phyloP scores from a whole-genome alignment of 2,888 invertebrate genomes.

The Drosophila niveifrons region DNA sequence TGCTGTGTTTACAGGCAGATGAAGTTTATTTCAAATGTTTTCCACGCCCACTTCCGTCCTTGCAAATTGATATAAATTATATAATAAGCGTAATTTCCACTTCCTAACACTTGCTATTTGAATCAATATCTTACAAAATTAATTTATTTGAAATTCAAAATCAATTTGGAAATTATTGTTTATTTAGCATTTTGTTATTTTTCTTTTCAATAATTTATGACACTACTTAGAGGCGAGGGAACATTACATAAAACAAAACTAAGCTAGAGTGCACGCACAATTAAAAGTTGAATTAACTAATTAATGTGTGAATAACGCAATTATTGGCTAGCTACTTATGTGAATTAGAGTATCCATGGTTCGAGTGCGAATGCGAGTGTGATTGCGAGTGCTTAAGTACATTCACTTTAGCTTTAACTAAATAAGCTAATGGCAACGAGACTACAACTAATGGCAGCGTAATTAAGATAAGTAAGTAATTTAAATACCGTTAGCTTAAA shows the following conservation, averaged over 20 bases:
- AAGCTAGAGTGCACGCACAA: constrained; percentile 4
- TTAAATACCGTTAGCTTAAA: constrained; percentile 41
- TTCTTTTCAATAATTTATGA: constrained; percentile 27
- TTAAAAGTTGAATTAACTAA: constrained; percentile 11
- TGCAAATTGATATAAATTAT: too few species aligned
- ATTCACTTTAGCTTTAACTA: constrained; percentile 51
- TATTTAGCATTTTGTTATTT: constrained; percentile 4
- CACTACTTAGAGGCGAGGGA: constrained; percentile 5
- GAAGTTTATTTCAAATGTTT: too few species aligned
- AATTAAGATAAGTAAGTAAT: constrained; percentile 34
- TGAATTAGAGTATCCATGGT: constrained; percentile 41
- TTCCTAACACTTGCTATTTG: too few species aligned
- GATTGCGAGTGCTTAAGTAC: constrained; percentile 68
- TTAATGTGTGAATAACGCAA: constrained; percentile 10
- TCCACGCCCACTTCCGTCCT: too few species aligned
- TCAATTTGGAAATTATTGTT: constrained; percentile 1
- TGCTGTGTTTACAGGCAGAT: too few species aligned
- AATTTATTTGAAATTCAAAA: not conserved
- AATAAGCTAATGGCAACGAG: constrained; percentile 39
- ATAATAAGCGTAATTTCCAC: too few species aligned
- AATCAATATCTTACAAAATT: too few species aligned
- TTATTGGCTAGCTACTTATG: constrained; percentile 42
- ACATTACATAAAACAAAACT: constrained; percentile 10
- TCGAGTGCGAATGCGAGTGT: constrained; percentile 23
- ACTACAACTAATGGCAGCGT: constrained; percentile 70